Conservation (phyloP, 2,888 invertebrate genomes). For the Macaria liturata region DNA sequence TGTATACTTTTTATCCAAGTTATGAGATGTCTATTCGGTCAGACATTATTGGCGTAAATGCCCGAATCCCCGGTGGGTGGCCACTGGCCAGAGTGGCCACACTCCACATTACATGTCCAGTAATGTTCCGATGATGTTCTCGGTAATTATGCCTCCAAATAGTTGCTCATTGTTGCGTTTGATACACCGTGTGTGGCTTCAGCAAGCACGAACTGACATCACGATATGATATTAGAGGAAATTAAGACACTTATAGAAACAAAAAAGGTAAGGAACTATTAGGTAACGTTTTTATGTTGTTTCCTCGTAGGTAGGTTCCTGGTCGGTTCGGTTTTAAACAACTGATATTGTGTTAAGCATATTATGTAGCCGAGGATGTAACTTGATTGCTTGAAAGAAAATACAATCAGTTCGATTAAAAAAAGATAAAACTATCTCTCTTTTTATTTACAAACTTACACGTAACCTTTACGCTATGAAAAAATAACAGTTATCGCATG, state of each 20-base stretch:
- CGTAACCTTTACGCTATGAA: too few species aligned
- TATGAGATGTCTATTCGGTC: conserved; percentile 26
- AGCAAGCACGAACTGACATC: conserved; percentile 27
- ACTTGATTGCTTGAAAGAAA: too few species aligned
- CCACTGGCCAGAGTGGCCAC: conserved; percentile 43
- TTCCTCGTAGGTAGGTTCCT: too few species aligned
- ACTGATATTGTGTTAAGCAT: too few species aligned
- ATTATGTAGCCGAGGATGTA: too few species aligned
- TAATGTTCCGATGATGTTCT: conserved; percentile 62
- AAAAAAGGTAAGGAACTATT: not conserved
- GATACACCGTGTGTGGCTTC: conserved; percentile 66
- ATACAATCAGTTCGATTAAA: too few species aligned
- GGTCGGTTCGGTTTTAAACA: too few species aligned
- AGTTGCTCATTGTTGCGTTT: conserved; percentile 57
- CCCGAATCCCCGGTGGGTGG: conserved; percentile 40
- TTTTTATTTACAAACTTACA: too few species aligned
- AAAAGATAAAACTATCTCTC: too few species aligned
- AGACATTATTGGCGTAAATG: conserved; percentile 23
- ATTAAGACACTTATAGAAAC: not conserved
- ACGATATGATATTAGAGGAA: conserved; percentile 4
- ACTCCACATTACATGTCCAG: conserved; percentile 41
- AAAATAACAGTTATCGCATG: too few species aligned
- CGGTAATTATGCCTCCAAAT: conserved; percentile 69
- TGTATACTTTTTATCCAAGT: too few species aligned
- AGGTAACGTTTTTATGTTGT: too few species aligned